Conservation (phyloP, 2,113 vertebrate species). For the Plestiodon gilberti region DNA sequence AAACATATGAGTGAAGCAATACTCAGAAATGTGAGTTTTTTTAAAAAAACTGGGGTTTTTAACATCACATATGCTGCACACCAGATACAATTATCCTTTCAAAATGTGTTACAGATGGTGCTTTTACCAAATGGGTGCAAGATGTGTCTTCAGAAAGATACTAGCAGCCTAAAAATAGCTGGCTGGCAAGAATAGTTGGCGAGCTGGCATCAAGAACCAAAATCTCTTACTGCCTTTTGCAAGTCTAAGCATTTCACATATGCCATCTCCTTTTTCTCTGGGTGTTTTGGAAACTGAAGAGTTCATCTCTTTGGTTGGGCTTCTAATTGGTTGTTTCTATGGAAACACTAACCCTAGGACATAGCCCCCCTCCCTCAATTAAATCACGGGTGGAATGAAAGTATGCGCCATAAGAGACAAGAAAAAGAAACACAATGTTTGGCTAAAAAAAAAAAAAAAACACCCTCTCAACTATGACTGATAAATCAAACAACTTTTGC, state of each 20-base stretch:
- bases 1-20: conserved; percentile 73
- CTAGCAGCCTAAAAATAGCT: not conserved
- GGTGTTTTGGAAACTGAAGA: conserved; percentile 70
- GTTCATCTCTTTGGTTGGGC: conserved; percentile 64
- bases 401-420: conserved; percentile 3
- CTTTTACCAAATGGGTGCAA: conserved; percentile 75
- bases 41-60: conserved; percentile 51
- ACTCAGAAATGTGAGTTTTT: conserved; percentile 67
- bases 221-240: conserved; percentile 57
- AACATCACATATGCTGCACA: conserved; percentile 72
- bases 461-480: not conserved
- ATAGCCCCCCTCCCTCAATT: conserved; percentile 53
- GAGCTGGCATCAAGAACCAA: conserved; percentile 53
- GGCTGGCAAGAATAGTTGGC: conserved; percentile 32
- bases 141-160: conserved; percentile 70
- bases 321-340: conserved; percentile 72
- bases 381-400: conserved; percentile 56
- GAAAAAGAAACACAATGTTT: conserved; percentile 37
- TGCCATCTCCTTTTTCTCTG: conserved; percentile 27
- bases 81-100: conserved; percentile 76
- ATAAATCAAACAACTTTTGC: conserved; percentile 28
- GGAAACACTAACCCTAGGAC: conserved; percentile 55
- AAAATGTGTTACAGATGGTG: conserved; percentile 78
- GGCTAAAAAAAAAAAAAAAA: not conserved
- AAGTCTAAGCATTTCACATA: conserved; percentile 50